These are phyloP conservation scores for Zaprionus nigranus DNA, from an alignment of 1,140 invertebrate species.

Conservation along the genomic window DNA sequence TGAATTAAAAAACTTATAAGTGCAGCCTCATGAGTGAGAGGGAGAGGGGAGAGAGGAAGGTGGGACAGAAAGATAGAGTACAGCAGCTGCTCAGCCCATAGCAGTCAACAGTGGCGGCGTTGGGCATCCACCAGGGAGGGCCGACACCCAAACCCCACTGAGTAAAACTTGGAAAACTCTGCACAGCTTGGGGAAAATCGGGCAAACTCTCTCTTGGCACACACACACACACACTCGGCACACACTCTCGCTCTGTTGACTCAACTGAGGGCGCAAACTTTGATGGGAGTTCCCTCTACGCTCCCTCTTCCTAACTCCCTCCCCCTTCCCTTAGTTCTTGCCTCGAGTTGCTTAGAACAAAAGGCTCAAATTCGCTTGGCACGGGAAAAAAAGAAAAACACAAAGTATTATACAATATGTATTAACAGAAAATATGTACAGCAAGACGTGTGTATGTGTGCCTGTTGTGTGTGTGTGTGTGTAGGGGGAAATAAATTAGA, in stretches of 20 bases:
- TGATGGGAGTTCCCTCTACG: conserved; percentile 26
- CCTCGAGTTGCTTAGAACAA: conserved; percentile 64
- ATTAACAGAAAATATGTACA: conserved; percentile 59
- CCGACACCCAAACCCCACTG: conserved; percentile 30
- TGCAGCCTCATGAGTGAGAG: too few species aligned
- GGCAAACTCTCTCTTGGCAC: conserved; percentile 14
- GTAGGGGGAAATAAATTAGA: conserved; percentile 77
- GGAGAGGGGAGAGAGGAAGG: not conserved
- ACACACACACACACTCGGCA: not conserved
- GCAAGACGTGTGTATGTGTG: conserved; percentile 12
- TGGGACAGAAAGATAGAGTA: not conserved
- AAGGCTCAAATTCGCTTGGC: conserved; percentile 45
- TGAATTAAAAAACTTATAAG: too few species aligned
- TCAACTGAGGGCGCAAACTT: conserved; percentile 35
- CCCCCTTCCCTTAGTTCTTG: not conserved
- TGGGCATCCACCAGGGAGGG: conserved; percentile 37
- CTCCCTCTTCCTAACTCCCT: conserved; percentile 33
- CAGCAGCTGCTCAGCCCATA: conserved; percentile 30
- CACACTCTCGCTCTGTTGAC: not conserved
- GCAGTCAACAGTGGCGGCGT: conserved; percentile 64
- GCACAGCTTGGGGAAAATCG: conserved; percentile 21
- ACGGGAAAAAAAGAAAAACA: conserved; percentile 65
- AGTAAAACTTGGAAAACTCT: conserved; percentile 34
- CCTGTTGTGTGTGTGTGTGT: conserved; percentile 12
- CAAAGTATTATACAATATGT: conserved; percentile 78